Conservation (phyloP, 2,797 vertebrate species). For the Morelia viridis region DNA sequence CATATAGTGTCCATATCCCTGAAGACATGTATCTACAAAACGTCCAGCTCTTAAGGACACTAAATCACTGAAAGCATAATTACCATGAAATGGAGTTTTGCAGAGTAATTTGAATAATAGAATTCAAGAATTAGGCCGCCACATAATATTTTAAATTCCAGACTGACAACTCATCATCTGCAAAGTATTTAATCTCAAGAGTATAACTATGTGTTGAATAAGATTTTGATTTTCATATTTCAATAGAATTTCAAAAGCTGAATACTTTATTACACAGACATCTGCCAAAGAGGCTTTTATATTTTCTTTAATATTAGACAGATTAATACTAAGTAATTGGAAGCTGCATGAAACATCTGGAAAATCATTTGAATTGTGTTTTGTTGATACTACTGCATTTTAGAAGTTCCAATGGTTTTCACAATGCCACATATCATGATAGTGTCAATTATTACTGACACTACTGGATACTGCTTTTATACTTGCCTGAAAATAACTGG, state of each 20-base stretch:
- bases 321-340: conserved; percentile 15
- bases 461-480: not conserved
- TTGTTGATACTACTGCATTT: not conserved
- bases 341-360: not conserved
- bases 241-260: conserved; percentile 27
- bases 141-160: not conserved
- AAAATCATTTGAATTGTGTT: not conserved
- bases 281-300: conserved; percentile 23
- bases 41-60: not conserved
- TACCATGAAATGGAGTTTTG: not conserved
- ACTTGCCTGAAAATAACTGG: not conserved
- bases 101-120: not conserved
- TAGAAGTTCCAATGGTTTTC: not conserved
- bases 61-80: conserved; percentile 19
- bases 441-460: not conserved
- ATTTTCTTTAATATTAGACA: conserved; percentile 9
- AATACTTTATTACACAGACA: not conserved
- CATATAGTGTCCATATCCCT: not conserved
- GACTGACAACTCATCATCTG: not conserved
- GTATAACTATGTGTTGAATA: not conserved
- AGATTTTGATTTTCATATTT: conserved; percentile 25
- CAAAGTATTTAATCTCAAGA: not conserved
- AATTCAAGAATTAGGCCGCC: not conserved
- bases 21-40: not conserved
- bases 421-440: not conserved